A percentile compares a stretch with the other conserved stretches of the same genome.
phyloP scores from a whole-genome alignment of 1,140 invertebrate genomes.

The Papilio dardanus region DNA sequence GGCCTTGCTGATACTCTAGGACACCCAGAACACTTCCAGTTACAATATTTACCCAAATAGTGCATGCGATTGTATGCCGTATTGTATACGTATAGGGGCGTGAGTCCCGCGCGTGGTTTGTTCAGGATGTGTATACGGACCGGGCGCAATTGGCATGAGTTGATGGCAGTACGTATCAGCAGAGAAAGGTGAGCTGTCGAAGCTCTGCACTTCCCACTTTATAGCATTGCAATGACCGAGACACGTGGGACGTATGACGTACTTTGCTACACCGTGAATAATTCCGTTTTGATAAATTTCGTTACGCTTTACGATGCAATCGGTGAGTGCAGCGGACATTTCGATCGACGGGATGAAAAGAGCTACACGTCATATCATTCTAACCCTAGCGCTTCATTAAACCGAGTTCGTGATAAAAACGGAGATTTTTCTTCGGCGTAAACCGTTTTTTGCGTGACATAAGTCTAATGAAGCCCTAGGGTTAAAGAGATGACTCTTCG shows the following conservation, averaged over 20 bases:
- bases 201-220: conserved; percentile 36
- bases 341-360: not conserved
- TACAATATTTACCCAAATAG: conserved; percentile 21
- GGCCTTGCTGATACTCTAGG: conserved; percentile 64
- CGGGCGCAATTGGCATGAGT: conserved; percentile 39
- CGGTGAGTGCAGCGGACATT: conserved; percentile 32
- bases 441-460: no score
- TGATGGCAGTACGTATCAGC: conserved; percentile 26
- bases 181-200: conserved; percentile 42
- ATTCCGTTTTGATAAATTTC: not conserved
- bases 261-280: not conserved
- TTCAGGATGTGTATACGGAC: conserved; percentile 39
- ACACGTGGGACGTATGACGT: not conserved
- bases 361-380: no score
- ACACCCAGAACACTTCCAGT: conserved; percentile 59
- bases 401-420: no score
- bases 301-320: not conserved
- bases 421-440: no score
- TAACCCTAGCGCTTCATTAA: no score
- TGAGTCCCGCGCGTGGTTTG: not conserved
- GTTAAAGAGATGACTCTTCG: no score
- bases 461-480: no score
- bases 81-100: conserved; percentile 4
- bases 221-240: not conserved
- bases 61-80: conserved; percentile 18